Evolutionary conservation across 2,797 vertebrate genomes (phyloP).

Genomic region (Tenualosa ilisha): DNA sequence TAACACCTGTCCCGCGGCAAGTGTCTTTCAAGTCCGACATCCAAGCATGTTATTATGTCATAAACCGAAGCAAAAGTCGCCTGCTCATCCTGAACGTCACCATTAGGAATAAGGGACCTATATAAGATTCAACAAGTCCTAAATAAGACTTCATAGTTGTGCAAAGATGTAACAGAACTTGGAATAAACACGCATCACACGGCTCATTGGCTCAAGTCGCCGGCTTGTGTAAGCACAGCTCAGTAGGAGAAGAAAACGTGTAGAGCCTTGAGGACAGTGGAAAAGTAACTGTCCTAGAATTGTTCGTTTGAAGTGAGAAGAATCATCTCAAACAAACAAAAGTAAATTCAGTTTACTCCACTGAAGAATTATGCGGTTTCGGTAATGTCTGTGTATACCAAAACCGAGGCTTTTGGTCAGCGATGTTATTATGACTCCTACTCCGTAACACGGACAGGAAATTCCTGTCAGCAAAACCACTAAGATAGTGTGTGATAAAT

Average conservation of each 20-base stretch:
- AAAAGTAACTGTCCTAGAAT: background rate
- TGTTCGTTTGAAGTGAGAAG: background rate
- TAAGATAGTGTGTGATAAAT: slow-evolving; percentile 20
- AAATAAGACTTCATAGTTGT: background rate
- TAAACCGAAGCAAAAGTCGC: background rate
- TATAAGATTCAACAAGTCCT: too few species aligned
- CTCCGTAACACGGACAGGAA: background rate
- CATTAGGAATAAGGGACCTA: background rate
- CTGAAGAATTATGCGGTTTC: background rate
- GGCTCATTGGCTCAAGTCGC: background rate
- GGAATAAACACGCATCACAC: background rate
- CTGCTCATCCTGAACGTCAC: background rate
- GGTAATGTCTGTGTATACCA: background rate
- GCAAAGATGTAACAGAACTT: background rate
- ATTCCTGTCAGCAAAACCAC: slow-evolving; percentile 9
- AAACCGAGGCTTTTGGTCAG: background rate
- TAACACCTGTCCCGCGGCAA: slow-evolving; percentile 20
- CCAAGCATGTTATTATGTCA: background rate
- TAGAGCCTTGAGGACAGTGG: background rate
- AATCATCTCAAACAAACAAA: background rate
- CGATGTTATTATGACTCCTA: background rate
- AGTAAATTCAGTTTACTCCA: background rate
- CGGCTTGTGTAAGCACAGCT: background rate
- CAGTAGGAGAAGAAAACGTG: background rate
- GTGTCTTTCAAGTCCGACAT: slow-evolving; percentile 15